Base-by-base conservation (phyloP, 2,888 invertebrate genomes). In the Parascotia fuliginaria region DNA sequence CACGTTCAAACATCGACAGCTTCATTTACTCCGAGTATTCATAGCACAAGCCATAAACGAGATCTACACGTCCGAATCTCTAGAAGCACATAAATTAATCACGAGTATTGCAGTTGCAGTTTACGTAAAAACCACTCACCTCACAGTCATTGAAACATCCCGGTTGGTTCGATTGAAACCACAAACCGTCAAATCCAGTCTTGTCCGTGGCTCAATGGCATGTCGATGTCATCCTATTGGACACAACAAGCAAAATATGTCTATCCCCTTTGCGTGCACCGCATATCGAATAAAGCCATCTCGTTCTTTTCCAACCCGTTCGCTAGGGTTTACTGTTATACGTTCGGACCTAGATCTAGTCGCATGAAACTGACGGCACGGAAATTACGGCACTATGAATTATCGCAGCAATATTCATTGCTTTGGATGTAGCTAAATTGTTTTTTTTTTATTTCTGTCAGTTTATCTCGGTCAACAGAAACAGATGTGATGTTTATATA, bases 371-470 rank as follows among this genome's bases (percentile, higher is more conserved):
- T 74, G 75, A 76, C 72, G 69, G 70, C 51, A 64, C 74, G 75
- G 77, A 75, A 76, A 77, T 76, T 75, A 70, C 72, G 56, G 56
- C 60, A 61, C 65, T 70, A 65, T 73, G 70, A 72, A 72, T 70
- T 73, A 74, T 73, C 55, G 62, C 45, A 52, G 59, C 66, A 61
- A 66, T 69, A 74, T 75, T 70, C 67, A 73, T 71, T 64, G 75
- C 56, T 61, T 74, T 65, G 56, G 41, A 62, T 50, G 51, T 38
- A 53, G 62, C 43, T 63, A 60, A 60, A 65, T 52, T 44, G 61
- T 38, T 53, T 55, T 59, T 60, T 50, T n/a, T 55, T 59, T 49
- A 36, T 48, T 34, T 44, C n/a, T 36, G 40, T n/a, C n/a, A 32
- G 52, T 42, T 42, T 45, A 22, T 51, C 19, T 32, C n/a, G 42